These are phyloP conservation scores for Danio tinwini DNA, from an alignment of 2,797 vertebrate species.

Conservation along the genomic window DNA sequence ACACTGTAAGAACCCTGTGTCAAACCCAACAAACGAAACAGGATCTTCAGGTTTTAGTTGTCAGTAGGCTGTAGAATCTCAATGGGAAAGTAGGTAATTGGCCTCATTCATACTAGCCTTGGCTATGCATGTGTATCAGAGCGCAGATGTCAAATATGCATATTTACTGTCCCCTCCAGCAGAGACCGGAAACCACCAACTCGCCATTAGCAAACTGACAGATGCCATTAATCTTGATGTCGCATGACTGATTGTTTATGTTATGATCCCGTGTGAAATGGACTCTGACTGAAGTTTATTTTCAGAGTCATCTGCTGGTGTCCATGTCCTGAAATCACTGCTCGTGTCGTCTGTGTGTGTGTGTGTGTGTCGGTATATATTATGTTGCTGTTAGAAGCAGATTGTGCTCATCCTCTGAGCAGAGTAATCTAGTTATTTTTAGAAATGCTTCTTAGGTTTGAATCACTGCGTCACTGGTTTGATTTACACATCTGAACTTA, in stretches of 20 bases:
- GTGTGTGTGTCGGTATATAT: not conserved
- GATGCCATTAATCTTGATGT: constrained; percentile 46
- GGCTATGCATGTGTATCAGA: constrained; percentile 12
- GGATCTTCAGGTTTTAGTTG: constrained; percentile 19
- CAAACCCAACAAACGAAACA: not conserved
- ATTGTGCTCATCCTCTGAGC: constrained; percentile 4
- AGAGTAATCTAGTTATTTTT: constrained; percentile 7
- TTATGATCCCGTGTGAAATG: constrained; percentile 7
- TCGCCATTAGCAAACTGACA: constrained; percentile 13
- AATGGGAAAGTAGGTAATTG: not conserved
- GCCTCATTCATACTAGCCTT: constrained; percentile 14
- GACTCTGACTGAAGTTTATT: constrained; percentile 37
- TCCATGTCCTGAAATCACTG: constrained; percentile 3
- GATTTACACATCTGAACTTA: not conserved
- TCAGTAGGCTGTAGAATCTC: not conserved
- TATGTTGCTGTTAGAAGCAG: not conserved
- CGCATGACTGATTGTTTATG: constrained; percentile 30
- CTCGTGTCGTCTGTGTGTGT: not conserved
- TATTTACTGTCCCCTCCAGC: constrained; percentile 20
- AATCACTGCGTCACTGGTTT: constrained; percentile 7
- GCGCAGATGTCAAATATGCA: constrained; percentile 28
- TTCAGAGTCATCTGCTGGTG: constrained; percentile 19
- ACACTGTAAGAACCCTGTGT: not conserved
- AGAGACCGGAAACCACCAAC: constrained; percentile 36
- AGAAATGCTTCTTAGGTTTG: constrained; percentile 14